Evolutionary conservation across 2,797 vertebrate genomes (phyloP), one percentile per base, ranked within the genome.

Genomic region (Leuciscus waleckii): DNA sequence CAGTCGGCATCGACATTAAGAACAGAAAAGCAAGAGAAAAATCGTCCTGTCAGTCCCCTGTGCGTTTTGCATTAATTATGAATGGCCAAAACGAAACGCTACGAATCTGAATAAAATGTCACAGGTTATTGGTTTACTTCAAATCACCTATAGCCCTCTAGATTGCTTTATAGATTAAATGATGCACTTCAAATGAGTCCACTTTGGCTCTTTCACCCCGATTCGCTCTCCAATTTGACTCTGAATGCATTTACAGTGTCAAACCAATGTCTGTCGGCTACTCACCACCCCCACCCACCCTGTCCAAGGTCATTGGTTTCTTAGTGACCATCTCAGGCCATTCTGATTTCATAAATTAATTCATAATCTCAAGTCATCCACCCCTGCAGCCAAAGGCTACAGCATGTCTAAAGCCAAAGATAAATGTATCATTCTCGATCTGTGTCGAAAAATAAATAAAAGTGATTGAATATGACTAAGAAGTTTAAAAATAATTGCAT

Each of bases 251-350:
- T 82, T 85, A 84, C 75, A 87, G 35, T 84, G 41, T 78, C 79
- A 83, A 86, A 85, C 87, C 84, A 82, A 58, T 89, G 78, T 83
- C 68, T 37, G 56, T 88, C 29, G 39, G 68, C 75, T 82, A 46
- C 39, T 79, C 37, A 10, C 76, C 16, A 2, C 69, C 13, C 23
- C 70, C 84, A 76, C 85, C 74, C 84, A 86, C 65, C 43, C 49
- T 17, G 71, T 88, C 58, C 90, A 90, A 90, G 90, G 90, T 92
- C 89, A 90, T 29, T 82, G 69, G 89, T 91, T 90, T 88, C 86
- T 85, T 88, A 88, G 88, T 86, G 74, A 92, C 87, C 56, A 54
- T 82, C 81, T 87, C 71, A 80, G 89, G 49, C 73, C 71, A 54
- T 85, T 87, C 77, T 86, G 78, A 88, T 61, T 85, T 86, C 58